A percentile compares a stretch with the other conserved stretches of the same genome.
These are phyloP conservation scores for Hoplostethus atlanticus DNA, from an alignment of 2,797 vertebrate species.

Conservation along the genomic window DNA sequence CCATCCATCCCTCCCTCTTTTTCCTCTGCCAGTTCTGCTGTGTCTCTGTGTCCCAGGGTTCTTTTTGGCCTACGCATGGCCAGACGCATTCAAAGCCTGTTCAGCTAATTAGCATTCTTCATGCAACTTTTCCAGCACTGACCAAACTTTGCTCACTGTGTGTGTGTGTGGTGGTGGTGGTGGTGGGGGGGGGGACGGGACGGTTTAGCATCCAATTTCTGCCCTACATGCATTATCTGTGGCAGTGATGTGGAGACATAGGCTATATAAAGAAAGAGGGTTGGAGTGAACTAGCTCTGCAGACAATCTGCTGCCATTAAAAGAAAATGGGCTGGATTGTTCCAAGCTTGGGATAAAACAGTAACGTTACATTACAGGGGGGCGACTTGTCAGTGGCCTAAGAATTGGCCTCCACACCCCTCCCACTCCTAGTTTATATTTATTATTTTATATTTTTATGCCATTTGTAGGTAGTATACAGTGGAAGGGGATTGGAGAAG, in stretches of 20 bases:
- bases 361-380: neutral
- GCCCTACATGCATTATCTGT: slow-evolving; percentile 31
- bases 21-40: slow-evolving; percentile 85
- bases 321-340: neutral
- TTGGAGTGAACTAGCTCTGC: slow-evolving; percentile 13
- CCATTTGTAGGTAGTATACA: neutral
- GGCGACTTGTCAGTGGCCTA: neutral
- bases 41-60: slow-evolving; percentile 84
- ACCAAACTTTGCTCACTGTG: slow-evolving; percentile 73
- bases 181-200: too few relatives aligned
- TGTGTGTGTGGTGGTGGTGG: slow-evolving; percentile 21
- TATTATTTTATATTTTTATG: neutral
- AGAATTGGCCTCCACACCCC: slow-evolving; percentile 1
- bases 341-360: neutral
- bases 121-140: slow-evolving; percentile 80
- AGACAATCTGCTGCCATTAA: neutral
- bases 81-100: slow-evolving; percentile 85
- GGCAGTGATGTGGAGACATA: slow-evolving; percentile 34
- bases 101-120: slow-evolving; percentile 84
- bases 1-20: slow-evolving; percentile 67
- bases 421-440: neutral
- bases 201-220: slow-evolving; percentile 36
- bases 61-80: slow-evolving; percentile 82
- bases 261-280: slow-evolving; percentile 12
- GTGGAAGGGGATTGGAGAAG: neutral